phyloP scores from a whole-genome alignment of 1,140 invertebrate species.

The Odontomachus brunneus region DNA sequence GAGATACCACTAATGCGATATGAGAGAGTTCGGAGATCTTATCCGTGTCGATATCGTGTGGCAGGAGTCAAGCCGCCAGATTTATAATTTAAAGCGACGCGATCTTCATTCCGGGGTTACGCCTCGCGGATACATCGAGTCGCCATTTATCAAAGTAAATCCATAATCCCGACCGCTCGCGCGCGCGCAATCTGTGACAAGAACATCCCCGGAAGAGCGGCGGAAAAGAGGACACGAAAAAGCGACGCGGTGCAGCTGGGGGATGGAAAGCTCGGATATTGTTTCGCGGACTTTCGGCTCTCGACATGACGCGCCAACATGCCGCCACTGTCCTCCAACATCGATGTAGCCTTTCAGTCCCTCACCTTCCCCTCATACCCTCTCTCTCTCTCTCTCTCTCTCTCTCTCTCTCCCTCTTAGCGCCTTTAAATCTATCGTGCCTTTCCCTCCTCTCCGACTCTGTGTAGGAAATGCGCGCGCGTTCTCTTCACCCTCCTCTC shows the following conservation, averaged over 20 bases:
- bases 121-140: slow-evolving; percentile 44
- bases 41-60: background rate
- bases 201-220: slow-evolving; percentile 43
- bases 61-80: slow-evolving; percentile 32
- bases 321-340: slow-evolving; percentile 48
- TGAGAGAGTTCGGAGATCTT: slow-evolving; percentile 5
- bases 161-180: slow-evolving; percentile 53
- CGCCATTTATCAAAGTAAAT: slow-evolving; percentile 60
- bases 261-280: slow-evolving; percentile 68
- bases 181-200: slow-evolving; percentile 55
- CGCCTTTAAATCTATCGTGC: slow-evolving; percentile 29
- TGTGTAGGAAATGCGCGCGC: background rate
- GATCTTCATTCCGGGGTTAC: slow-evolving; percentile 39
- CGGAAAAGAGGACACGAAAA: slow-evolving; percentile 49
- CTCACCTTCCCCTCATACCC: background rate
- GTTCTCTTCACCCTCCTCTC: slow-evolving; percentile 46
- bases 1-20: no score
- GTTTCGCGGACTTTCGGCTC: slow-evolving; percentile 73
- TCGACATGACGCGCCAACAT: slow-evolving; percentile 72
- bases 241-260: background rate
- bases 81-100: slow-evolving; percentile 57
- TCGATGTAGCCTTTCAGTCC: slow-evolving; percentile 2
- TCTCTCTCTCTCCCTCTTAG: background rate
- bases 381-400: slow-evolving; percentile 1
- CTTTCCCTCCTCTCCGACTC: background rate